Base-by-base conservation (phyloP, 92 coral and sea anemone genomes). In the Desmophyllum pertusum region DNA sequence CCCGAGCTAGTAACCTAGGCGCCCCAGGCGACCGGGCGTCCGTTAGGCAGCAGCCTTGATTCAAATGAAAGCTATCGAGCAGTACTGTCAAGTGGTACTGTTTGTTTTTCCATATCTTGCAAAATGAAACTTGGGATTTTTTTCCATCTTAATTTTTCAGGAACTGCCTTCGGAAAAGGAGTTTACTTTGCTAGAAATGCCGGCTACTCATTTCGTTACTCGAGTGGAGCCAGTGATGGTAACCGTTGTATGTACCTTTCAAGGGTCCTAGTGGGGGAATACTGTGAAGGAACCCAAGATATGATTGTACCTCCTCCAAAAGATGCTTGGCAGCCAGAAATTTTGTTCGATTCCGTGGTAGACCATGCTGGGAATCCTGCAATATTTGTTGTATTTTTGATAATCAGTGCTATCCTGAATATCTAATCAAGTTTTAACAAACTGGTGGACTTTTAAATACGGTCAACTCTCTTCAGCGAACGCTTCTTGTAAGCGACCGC, bases 171-270 rank as follows among this genome's bases (percentile, higher is more conserved):
- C 37, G 90, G 90, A 3, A 86, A 86, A 73, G 75, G 68, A 62
- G 68, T 62, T 62, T 62, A 62, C 68, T 62, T 62, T 29, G 68
- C 68, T 1, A 62, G 68, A 27, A 57, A 80, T 76, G 90, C 90
- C 14, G 50, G 85, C 33, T 80, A 86, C 64, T 86, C 90, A 3
- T 79, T 71, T 73, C 53, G 81, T 18, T 86, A 59, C 72, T 79
- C 85, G 13, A 62, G 68, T 15, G 68, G 37, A 36, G 85, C 83
- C 21, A 38, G 45, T 31, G 23, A 8, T 13, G 36, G 40, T 11
- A 27, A 53, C 78, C 80, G 70, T 15, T 71, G 68, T 80, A 86
- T 86, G 90, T 86, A 86, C 85, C 68, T 86, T 11, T 84, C 90
- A 23, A 78, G 80, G 33, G 90, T 86, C 59, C 45, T 86, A 30